Base-by-base conservation (phyloP, 2,888 invertebrate genomes). In the Amphipoea lucens region DNA sequence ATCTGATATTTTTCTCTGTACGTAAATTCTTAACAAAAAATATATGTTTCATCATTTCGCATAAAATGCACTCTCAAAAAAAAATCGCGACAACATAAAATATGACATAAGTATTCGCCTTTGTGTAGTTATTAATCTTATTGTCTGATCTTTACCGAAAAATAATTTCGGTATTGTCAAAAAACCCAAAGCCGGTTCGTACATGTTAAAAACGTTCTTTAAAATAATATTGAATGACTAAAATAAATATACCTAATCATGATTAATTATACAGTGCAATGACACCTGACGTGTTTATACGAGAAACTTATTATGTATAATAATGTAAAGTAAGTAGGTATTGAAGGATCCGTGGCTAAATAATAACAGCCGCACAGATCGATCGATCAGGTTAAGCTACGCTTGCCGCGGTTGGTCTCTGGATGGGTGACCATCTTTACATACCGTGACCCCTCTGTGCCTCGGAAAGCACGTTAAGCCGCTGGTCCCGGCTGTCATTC, bases 201-300 rank as follows among this genome's bases (percentile, higher is more conserved):
- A 84, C 77, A 81, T 36, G 76, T 79, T 83, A 80, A 87, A 77
- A 87, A 86, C 81, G 78, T 72, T 65, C 81, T 86, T 86, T 87
- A 81, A 87, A 86, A 87, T 86, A 86, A 87, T 87, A 87, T 86
- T 86, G 84, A 73, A 84, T 74, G 87, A 29, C 84, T 73, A 84
- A 85, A 85, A 85, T 87, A 84, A 84, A 85, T 85, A 84, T 69
- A 77, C 57, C 74, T 86, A 86, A 86, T 87, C 88, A 76, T 87
- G 86, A 86, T 86, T 87, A 82, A 86, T 86, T 79, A 70, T 77
- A 14, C 77, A 78, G 88, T 66, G 67, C 86, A 86, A 69, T 87
- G 86, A 87, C 85, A 82, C 70, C 62, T 62, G 36, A 42, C 29
- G n/a, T 77, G 65, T 85, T 78, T 76, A 20, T 75, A 74, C 72